These are phyloP conservation scores for Notechis scutatus DNA, from an alignment of 2,113 vertebrate genomes.

Conservation along the genomic window DNA sequence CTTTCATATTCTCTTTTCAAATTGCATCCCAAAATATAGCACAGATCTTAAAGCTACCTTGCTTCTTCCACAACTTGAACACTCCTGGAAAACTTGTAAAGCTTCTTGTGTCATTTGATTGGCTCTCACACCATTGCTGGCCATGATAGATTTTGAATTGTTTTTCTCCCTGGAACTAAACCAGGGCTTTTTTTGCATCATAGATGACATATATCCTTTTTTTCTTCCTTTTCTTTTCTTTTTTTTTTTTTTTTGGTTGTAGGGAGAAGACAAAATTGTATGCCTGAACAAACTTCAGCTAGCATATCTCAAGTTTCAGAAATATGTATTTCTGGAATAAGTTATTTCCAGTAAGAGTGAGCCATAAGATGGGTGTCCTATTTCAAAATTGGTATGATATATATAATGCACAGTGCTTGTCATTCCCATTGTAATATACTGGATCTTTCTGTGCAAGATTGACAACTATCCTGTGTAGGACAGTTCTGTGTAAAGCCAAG, in stretches of 20 bases:
- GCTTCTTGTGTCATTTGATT: background rate
- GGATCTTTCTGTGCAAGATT: background rate
- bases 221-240: background rate
- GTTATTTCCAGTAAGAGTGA: background rate
- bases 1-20: constrained; percentile 48
- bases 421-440: background rate
- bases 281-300: background rate
- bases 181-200: background rate
- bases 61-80: background rate
- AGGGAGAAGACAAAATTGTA: background rate
- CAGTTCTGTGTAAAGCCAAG: background rate
- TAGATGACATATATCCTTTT: background rate
- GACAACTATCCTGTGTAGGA: background rate
- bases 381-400: background rate
- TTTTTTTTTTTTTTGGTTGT: background rate
- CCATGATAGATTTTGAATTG: background rate
- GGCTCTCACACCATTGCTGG: background rate
- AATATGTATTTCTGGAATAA: background rate
- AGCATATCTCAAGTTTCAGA: background rate
- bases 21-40: constrained; percentile 8
- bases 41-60: background rate
- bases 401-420: background rate
- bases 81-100: background rate
- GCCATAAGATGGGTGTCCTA: background rate
- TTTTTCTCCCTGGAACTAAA: background rate